These are phyloP conservation scores for Grammomys surdaster DNA, from an alignment of 2,113 vertebrate species.

Conservation along the genomic window DNA sequence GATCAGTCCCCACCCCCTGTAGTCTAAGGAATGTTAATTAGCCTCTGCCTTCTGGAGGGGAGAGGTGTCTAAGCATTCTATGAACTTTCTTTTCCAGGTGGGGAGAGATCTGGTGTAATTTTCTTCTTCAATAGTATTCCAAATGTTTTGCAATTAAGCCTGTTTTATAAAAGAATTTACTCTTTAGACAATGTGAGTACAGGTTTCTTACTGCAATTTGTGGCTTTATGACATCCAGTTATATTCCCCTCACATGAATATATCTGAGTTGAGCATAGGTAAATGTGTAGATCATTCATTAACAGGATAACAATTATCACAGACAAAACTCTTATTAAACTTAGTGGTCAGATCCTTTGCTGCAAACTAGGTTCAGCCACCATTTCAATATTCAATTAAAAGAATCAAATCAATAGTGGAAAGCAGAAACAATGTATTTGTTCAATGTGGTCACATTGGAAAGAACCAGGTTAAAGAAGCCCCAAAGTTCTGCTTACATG, in stretches of 20 bases:
- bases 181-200: neutral
- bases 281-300: neutral
- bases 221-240: neutral
- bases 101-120: no score
- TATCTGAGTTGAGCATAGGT: neutral
- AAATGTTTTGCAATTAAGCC: neutral
- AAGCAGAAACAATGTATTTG: neutral
- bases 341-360: neutral
- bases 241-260: neutral
- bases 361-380: neutral
- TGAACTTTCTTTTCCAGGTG: no score
- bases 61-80: no score
- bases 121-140: neutral
- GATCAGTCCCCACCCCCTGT: no score
- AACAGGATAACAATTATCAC: neutral
- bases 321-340: neutral
- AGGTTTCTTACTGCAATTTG: neutral
- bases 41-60: no score
- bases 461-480: neutral
- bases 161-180: neutral
- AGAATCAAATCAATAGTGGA: neutral
- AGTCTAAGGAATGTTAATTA: no score
- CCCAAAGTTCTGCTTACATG: neutral
- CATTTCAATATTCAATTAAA: neutral
- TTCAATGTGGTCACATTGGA: neutral